Conservation (phyloP, 2,888 invertebrate species). For the Hylaea fasciaria region DNA sequence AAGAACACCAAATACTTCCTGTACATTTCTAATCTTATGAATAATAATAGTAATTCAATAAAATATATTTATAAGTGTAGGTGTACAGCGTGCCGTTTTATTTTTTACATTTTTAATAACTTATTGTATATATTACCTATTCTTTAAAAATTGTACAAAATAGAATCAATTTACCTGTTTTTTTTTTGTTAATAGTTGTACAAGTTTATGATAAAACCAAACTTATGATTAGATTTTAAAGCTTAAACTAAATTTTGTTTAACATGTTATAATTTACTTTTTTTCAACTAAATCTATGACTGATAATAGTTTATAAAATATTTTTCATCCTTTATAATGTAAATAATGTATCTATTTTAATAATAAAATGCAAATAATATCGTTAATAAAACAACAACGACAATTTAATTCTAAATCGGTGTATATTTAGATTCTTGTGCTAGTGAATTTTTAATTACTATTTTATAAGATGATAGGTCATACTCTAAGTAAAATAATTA, state of each 20-base stretch:
- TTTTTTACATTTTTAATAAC: conserved; percentile 33
- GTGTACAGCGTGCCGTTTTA: conserved; percentile 24
- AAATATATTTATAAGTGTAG: conserved; percentile 39
- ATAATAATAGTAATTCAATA: conserved; percentile 60
- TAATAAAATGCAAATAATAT: conserved; percentile 50
- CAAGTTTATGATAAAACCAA: conserved; percentile 41
- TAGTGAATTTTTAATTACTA: conserved; percentile 41
- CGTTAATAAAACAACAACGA: conserved; percentile 77
- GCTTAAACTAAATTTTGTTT: conserved; percentile 32
- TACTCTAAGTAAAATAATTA: conserved; percentile 60
- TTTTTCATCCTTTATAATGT: conserved; percentile 62
- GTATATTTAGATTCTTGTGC: conserved; percentile 65
- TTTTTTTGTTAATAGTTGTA: conserved; percentile 27
- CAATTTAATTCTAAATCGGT: conserved; percentile 82
- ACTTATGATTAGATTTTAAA: conserved; percentile 49
- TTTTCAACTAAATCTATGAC: conserved; percentile 70
- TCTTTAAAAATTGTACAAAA: conserved; percentile 44
- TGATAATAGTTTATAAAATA: conserved; percentile 71
- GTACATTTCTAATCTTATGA: conserved; percentile 78
- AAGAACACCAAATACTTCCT: conserved; percentile 77
- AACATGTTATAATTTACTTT: conserved; percentile 40
- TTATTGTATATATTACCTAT: conserved; percentile 44
- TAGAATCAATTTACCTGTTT: conserved; percentile 25
- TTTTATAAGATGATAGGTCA: conserved; percentile 42
- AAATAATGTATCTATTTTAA: conserved; percentile 56